A percentile compares a stretch with the other conserved stretches of the same genome.
Conservation (phyloP, 2,888 invertebrate genomes). For the Trissolcus brochymenae region DNA sequence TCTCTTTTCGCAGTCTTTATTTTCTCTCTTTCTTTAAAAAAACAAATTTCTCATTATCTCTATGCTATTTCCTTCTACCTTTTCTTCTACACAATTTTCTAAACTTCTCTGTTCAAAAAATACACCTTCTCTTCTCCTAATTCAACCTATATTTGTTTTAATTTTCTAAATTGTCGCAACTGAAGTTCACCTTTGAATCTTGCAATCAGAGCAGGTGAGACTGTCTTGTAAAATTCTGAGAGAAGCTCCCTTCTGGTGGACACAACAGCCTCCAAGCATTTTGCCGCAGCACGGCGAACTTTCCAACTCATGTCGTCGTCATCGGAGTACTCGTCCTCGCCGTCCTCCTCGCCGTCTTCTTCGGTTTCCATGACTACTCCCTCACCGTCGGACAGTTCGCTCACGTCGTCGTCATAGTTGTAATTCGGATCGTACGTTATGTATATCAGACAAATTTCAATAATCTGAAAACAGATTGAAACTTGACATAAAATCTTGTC, state of each 20-base stretch:
- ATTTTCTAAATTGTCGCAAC: too few species aligned
- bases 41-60: too few species aligned
- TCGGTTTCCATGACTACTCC: constrained; percentile 83
- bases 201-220: constrained; percentile 93
- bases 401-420: constrained; percentile 95
- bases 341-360: constrained; percentile 83
- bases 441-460: constrained; percentile 91
- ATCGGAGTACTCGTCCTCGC: constrained; percentile 96
- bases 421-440: constrained; percentile 99
- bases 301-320: constrained; percentile 99
- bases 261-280: constrained; percentile 97
- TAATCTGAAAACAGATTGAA: constrained; percentile 79
- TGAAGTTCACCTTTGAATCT: constrained; percentile 88
- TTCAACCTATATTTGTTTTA: too few species aligned
- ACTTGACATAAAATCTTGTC: not conserved
- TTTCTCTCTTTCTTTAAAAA: too few species aligned
- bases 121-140: too few species aligned
- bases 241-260: constrained; percentile 94
- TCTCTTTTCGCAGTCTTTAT: too few species aligned
- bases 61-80: too few species aligned
- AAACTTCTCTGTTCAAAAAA: too few species aligned
- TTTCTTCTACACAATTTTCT: too few species aligned
- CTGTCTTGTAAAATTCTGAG: constrained; percentile 89
- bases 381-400: constrained; percentile 84
- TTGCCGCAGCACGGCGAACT: constrained; percentile 96